phyloP scores from a whole-genome alignment of 64 coral and sea anemone genomes.

The Stylophora pistillata region DNA sequence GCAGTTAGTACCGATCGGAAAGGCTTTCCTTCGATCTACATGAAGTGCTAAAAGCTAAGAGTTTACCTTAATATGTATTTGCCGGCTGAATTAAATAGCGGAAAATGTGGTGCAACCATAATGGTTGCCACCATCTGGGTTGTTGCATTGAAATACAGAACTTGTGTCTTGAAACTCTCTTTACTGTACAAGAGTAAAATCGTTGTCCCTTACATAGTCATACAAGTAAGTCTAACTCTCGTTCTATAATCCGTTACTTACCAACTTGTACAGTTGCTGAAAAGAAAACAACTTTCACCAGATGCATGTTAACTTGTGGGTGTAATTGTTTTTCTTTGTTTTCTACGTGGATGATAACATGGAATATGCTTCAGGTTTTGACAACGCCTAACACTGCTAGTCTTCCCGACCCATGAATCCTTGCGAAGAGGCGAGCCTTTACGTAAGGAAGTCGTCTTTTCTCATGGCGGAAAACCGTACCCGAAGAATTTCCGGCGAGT shows the following conservation, averaged over 20 bases:
- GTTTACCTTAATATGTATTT: no score
- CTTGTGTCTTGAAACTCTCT: no score
- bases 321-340: neutral
- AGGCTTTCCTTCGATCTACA: no score
- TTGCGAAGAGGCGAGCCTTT: neutral
- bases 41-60: no score
- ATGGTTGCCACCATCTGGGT: no score
- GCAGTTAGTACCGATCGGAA: no score
- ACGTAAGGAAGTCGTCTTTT: no score
- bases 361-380: neutral
- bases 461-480: neutral
- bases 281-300: neutral
- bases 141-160: no score
- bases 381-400: neutral
- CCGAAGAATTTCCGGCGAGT: neutral
- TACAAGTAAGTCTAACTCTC: neutral
- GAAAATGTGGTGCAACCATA: no score
- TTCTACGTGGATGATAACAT: no score
- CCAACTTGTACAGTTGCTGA: conserved; percentile 8
- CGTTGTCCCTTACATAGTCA: neutral
- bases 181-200: neutral
- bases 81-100: no score
- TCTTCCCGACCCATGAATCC: neutral
- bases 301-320: neutral
- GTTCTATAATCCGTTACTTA: neutral